Evolutionary conservation across 2,888 invertebrate genomes (phyloP), one percentile per base, ranked within the genome.

Genomic region (Ecliptopera silaceata): DNA sequence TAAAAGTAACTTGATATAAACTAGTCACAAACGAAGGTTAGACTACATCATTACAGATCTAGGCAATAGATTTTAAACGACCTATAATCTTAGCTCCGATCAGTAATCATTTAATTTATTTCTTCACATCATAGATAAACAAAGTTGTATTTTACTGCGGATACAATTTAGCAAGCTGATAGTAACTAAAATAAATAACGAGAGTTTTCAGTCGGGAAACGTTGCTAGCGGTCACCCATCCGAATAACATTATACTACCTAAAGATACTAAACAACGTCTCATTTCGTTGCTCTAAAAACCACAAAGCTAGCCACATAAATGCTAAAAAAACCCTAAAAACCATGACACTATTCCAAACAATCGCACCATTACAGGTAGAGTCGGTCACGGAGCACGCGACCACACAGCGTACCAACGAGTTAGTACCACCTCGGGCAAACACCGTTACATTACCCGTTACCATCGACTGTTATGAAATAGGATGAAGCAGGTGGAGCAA

Each of bases 401-500:
- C 52, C n/a, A 11, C 36, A 53, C 58, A 58, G 58, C 10, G 11
- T 8, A 29, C 1, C 22, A 3, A 26, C n/a, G 8, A 58, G 53
- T 58, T 15, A 15, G 47, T 52, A 47, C 13, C 8, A 4, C 4
- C 20, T 12, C 5, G 41, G n/a, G 39, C 41, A 4, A 26, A 13
- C 47, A 54, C 59, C 59, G 59, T 60, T 60, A 60, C 48, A 34
- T 41, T 45, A 29, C 44, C 45, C 47, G 56, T 48, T 56, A 59
- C 48, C 26, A 42, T 15, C 38, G 31, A 59, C 48, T 29, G 54
- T 61, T 61, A 61, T 45, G 61, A 57, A 50, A 61, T 61, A 56
- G 54, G 52, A 57, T 39, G 52, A 10, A 17, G 44, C 39, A 20
- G 41, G 48, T 49, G 48, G 26, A 26, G 47, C 18, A 42, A 42